These are phyloP conservation scores for Hippocampus kuda DNA, from an alignment of 2,797 vertebrate genomes.

Conservation along the genomic window DNA sequence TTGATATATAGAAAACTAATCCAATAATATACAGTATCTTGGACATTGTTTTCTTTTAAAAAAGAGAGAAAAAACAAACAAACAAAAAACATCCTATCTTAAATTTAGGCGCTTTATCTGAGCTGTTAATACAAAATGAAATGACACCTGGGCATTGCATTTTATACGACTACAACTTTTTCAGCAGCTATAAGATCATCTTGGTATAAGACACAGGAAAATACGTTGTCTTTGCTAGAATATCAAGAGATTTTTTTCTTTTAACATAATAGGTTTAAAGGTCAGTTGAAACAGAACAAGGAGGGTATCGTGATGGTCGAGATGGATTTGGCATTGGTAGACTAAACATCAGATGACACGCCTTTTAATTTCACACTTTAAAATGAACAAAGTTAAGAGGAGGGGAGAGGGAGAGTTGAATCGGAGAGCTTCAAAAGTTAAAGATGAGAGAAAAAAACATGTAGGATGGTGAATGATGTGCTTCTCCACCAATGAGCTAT, in stretches of 20 bases:
- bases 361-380: conserved; percentile 43
- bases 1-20: conserved; percentile 73
- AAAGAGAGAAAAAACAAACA: conserved; percentile 61
- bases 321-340: conserved; percentile 25
- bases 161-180: conserved; percentile 62
- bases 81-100: conserved; percentile 53
- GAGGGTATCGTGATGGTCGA: conserved; percentile 14
- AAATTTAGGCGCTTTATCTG: conserved; percentile 62
- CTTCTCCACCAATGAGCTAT: conserved; percentile 46
- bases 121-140: conserved; percentile 61
- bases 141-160: conserved; percentile 64
- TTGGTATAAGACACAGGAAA: conserved; percentile 66
- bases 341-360: conserved; percentile 48
- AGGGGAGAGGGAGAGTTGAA: background rate
- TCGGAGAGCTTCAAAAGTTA: background rate
- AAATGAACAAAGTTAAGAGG: conserved; percentile 16
- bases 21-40: conserved; percentile 69
- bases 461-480: conserved; percentile 37
- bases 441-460: conserved; percentile 14
- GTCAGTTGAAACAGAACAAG: conserved; percentile 30
- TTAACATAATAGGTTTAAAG: conserved; percentile 17
- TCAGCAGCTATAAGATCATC: conserved; percentile 61
- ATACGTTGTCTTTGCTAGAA: conserved; percentile 34
- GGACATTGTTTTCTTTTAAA: conserved; percentile 65
- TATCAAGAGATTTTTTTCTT: conserved; percentile 38